These are phyloP conservation scores for Pinctada fucata DNA, from an alignment of 2,888 invertebrate species.

Conservation along the genomic window DNA sequence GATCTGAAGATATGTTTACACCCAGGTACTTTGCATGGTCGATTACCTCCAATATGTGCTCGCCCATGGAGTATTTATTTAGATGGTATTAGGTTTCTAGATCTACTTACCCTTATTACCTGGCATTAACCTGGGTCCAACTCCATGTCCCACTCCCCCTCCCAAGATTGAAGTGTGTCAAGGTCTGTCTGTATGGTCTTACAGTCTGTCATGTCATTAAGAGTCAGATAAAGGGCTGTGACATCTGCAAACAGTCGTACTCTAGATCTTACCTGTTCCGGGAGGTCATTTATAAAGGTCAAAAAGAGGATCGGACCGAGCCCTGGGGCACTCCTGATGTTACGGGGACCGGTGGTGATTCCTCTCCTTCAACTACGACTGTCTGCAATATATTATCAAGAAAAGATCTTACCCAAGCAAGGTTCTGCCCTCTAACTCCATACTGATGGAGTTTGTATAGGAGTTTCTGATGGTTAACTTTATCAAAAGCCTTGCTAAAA, in stretches of 20 bases:
- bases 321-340: not conserved
- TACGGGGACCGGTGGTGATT: not conserved
- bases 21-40: slow-evolving; percentile 12
- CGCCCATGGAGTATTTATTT: slow-evolving; percentile 2
- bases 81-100: not conserved
- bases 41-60: not conserved
- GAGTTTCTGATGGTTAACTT: not conserved
- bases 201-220: not conserved
- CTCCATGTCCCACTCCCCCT: not conserved
- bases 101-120: not conserved
- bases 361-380: not conserved
- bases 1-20: slow-evolving; percentile 11
- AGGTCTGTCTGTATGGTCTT: not conserved
- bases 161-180: not conserved
- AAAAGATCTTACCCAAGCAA: not conserved
- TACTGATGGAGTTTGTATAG: not conserved
- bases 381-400: not conserved
- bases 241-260: not conserved
- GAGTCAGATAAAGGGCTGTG: not conserved
- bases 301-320: not conserved
- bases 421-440: not conserved
- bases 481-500: not conserved
- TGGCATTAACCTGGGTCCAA: slow-evolving; percentile 8
- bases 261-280: not conserved
- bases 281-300: too few relatives aligned